Evolutionary conservation across 92 coral and sea anemone genomes (phyloP), one percentile per base, ranked within the genome.

Genomic region (Epizoanthus fatuus): DNA sequence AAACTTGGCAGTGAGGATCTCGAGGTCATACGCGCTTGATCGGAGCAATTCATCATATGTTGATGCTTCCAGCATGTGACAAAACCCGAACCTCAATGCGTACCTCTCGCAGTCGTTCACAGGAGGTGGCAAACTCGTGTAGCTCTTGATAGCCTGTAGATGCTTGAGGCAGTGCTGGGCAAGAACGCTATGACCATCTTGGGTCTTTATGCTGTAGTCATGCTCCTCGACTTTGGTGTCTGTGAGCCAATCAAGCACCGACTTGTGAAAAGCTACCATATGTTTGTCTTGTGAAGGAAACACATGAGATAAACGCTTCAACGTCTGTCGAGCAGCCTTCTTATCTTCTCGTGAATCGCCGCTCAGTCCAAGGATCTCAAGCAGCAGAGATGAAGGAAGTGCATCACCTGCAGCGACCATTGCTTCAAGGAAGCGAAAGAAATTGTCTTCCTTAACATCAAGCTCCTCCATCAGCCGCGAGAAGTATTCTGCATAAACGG

Each of bases 201-300:
- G 52, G 5, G 11, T 20, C n/a, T 25, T 51, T 32, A 76, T 38
- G 35, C 63, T 65, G 53, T 62, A 85, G 11, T 37, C n/a, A 32
- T 85, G 89, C 19, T 35, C 75, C 35, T 76, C 65, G 5, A 75
- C 22, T 19, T 71, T 83, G 14, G 12, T 38, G 7, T 17, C 72
- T 4, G 37, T 62, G 14, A 85, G 65, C 89, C 89, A 85, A 35
- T 85, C 89, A 16, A 44, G 17, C 63, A 85, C 25, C 15, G 89
- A 85, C 44, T 76, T 85, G 84, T 85, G 89, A 29, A 75, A 85
- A n/a, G 65, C 89, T 7, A 65, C 75, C 9, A 85, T 10, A 72
- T 59, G 70, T 51, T 76, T 73, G 55, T 76, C 58, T 29, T 85
- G 81, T 35, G 75, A 32, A 8, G 89, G 89, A 57, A 85, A 75